Evolutionary conservation across 2,888 invertebrate genomes (phyloP).

Genomic region (Octonoba sinensis): DNA sequence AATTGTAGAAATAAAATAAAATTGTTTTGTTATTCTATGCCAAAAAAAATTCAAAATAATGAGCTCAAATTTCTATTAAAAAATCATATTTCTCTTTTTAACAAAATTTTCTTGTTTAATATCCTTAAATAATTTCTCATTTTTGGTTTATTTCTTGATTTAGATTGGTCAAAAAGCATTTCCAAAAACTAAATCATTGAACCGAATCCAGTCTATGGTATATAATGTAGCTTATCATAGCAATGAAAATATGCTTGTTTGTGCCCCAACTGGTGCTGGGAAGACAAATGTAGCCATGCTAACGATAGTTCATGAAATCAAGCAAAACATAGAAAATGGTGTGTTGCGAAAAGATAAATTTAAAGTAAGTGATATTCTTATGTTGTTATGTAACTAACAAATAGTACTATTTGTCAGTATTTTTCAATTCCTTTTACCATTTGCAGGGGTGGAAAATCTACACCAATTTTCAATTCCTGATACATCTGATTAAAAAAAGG

Average conservation of each 20-base stretch:
- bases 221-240: conserved; percentile 95
- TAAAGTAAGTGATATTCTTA: conserved; percentile 76
- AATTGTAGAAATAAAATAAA: no score
- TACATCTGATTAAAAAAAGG: no score
- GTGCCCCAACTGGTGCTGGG: conserved; percentile 99
- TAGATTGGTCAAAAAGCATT: conserved; percentile 91
- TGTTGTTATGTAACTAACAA: not conserved
- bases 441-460: no score
- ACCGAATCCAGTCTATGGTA: conserved; percentile 95
- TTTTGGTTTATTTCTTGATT: conserved; percentile 26
- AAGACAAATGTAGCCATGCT: conserved; percentile 99
- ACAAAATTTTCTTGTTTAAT: no score
- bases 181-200: conserved; percentile 85
- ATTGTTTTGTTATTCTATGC: no score
- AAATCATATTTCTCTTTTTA: no score
- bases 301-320: conserved; percentile 90
- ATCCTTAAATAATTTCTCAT: no score
- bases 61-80: no score
- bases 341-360: conserved; percentile 91
- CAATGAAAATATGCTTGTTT: conserved; percentile 96
- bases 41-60: no score
- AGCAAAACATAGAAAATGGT: conserved; percentile 83
- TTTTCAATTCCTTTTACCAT: not conserved
- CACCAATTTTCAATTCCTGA: no score
- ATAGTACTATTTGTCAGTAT: not conserved